Evolutionary conservation across 2,888 invertebrate species (phyloP).

Genomic region (Coelopa pilipes): DNA sequence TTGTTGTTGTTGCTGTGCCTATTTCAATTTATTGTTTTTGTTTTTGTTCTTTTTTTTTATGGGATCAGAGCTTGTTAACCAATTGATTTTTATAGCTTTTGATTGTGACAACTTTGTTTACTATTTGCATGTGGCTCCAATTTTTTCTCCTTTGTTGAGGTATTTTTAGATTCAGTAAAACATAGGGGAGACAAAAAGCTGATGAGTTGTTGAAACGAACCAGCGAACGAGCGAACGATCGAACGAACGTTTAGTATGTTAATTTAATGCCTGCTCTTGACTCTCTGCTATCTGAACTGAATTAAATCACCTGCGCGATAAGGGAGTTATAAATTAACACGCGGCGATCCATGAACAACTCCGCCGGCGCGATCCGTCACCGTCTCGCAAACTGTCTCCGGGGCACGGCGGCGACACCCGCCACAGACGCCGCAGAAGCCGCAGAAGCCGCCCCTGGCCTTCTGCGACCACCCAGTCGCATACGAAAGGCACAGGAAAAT

Average conservation of each 20-base stretch:
- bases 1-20: constrained; percentile 1
- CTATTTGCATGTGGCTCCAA: constrained; percentile 7
- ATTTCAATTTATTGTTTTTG: neutral
- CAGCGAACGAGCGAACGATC: neutral
- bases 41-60: neutral
- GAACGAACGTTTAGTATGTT: constrained; percentile 16
- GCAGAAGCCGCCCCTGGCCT: neutral
- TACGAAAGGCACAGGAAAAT: neutral
- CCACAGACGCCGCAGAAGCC: neutral
- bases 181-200: no score
- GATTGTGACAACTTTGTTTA: constrained; percentile 31
- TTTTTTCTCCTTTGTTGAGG: neutral
- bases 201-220: neutral
- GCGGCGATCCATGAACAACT: neutral
- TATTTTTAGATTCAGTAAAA: neutral
- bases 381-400: neutral
- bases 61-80: constrained; percentile 26
- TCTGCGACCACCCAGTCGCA: neutral
- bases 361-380: no score
- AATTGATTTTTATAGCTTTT: constrained; percentile 32
- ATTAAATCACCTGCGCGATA: constrained; percentile 26
- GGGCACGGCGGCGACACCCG: no score
- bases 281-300: neutral
- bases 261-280: constrained; percentile 16
- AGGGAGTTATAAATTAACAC: constrained; percentile 13